These are phyloP conservation scores for Bursaphelenchus okinawaensis DNA, from an alignment of 2,888 invertebrate species.

Conservation along the genomic window DNA sequence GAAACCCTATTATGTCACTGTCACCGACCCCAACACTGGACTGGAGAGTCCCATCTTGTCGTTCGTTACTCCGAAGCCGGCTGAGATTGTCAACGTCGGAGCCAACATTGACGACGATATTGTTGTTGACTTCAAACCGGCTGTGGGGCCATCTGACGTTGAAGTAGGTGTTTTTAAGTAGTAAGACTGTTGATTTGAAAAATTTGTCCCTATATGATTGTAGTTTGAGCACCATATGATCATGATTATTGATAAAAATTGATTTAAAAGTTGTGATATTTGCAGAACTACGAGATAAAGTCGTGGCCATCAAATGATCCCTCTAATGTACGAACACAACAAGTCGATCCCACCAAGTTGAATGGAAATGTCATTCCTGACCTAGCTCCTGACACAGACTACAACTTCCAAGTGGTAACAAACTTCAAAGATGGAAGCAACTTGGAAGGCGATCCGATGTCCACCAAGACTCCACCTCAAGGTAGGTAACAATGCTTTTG, in stretches of 20 bases:
- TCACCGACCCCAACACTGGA: slow-evolving; percentile 49
- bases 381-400: slow-evolving; percentile 47
- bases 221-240: no score
- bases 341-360: slow-evolving; percentile 30
- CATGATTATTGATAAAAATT: background rate
- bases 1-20: slow-evolving; percentile 44
- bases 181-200: slow-evolving; percentile 1
- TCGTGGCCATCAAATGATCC: slow-evolving; percentile 45
- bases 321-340: slow-evolving; percentile 29
- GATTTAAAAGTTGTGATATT: slow-evolving; percentile 13
- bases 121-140: slow-evolving; percentile 52
- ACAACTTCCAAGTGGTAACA: slow-evolving; percentile 50
- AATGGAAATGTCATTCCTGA: slow-evolving; percentile 31
- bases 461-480: slow-evolving; percentile 45
- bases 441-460: slow-evolving; percentile 38
- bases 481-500: slow-evolving; percentile 30
- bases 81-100: slow-evolving; percentile 48
- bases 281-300: slow-evolving; percentile 28
- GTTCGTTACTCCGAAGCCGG: slow-evolving; percentile 53
- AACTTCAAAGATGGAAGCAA: slow-evolving; percentile 45
- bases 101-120: slow-evolving; percentile 55
- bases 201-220: background rate
- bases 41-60: slow-evolving; percentile 47
- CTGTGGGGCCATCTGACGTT: slow-evolving; percentile 18
- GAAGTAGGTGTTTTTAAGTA: background rate